phyloP scores from a whole-genome alignment of 1,140 invertebrate species.

The Camponotus pennsylvanicus region DNA sequence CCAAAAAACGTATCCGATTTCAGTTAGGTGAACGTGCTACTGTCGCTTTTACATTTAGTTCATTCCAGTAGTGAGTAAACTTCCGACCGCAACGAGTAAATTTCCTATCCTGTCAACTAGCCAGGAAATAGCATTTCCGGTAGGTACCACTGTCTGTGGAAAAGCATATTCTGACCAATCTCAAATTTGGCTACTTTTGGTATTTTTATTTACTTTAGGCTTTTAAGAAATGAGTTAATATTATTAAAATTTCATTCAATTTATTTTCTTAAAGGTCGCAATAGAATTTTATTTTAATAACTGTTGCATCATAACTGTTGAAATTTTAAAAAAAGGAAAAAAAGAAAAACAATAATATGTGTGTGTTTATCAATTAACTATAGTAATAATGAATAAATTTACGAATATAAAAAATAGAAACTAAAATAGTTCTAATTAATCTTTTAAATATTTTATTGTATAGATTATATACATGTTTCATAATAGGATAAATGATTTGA shows the following conservation, averaged over 20 bases:
- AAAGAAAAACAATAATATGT: background rate
- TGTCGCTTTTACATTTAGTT: slow-evolving; percentile 66
- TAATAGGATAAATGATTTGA: background rate
- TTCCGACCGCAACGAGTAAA: slow-evolving; percentile 65
- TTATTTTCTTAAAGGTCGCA: background rate
- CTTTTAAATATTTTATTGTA: background rate
- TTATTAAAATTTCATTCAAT: too few relatives aligned
- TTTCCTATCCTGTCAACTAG: slow-evolving; percentile 56
- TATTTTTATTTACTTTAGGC: background rate
- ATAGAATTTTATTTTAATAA: background rate
- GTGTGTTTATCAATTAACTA: background rate
- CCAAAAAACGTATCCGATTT: slow-evolving; percentile 72
- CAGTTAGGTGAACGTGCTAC: slow-evolving; percentile 54
- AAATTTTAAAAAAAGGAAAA: background rate
- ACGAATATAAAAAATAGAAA: background rate
- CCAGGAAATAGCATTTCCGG: slow-evolving; percentile 53
- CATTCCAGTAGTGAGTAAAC: slow-evolving; percentile 58
- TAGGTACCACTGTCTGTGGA: background rate
- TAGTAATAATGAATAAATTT: background rate
- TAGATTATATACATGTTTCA: background rate
- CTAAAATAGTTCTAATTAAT: background rate
- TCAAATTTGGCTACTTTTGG: slow-evolving; percentile 7
- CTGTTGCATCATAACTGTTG: background rate
- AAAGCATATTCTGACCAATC: background rate
- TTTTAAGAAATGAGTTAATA: too few relatives aligned